A percentile compares a stretch with the other conserved stretches of the same genome.
Evolutionary conservation across 2,888 invertebrate genomes (phyloP).

Genomic region (Caenorhabditis doughertyi): DNA sequence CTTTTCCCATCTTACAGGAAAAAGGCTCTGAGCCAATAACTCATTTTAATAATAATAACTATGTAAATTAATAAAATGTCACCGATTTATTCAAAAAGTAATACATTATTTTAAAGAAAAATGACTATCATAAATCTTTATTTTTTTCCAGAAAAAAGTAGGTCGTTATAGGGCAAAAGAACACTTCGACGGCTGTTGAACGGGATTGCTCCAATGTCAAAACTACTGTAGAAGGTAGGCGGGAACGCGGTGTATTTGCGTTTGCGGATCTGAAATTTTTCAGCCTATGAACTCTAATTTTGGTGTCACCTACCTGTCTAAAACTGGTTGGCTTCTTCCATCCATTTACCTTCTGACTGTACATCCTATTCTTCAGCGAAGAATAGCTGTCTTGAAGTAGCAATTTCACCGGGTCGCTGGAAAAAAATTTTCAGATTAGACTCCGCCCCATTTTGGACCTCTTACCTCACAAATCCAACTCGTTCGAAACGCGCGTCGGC

Average conservation of each 20-base stretch:
- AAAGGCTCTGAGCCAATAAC: conserved; percentile 32
- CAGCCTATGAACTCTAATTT: background rate
- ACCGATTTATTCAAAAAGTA: conserved; percentile 38
- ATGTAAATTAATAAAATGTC: conserved; percentile 39
- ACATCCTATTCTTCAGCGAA: conserved; percentile 69
- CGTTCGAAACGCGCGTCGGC: conserved; percentile 57
- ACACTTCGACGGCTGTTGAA: conserved; percentile 63
- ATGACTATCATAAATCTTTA: background rate
- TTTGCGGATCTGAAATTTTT: conserved; percentile 63
- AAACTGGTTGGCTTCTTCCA: conserved; percentile 60
- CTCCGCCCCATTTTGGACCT: background rate
- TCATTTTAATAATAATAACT: conserved; percentile 10
- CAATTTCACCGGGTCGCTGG: conserved; percentile 69
- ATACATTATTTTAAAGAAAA: no score
- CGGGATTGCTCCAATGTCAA: conserved; percentile 64
- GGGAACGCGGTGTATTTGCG: conserved; percentile 70
- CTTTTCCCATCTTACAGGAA: conserved; percentile 60
- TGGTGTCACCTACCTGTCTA: conserved; percentile 50
- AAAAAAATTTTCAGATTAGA: conserved; percentile 6
- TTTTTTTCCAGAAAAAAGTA: conserved; percentile 63
- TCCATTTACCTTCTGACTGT: conserved; percentile 55
- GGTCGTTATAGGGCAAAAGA: conserved; percentile 62
- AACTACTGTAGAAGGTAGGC: conserved; percentile 67
- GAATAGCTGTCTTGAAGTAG: conserved; percentile 72
- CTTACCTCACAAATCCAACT: conserved; percentile 59